Conservation (phyloP, 2,797 vertebrate species). For the Sardinella longiceps region DNA sequence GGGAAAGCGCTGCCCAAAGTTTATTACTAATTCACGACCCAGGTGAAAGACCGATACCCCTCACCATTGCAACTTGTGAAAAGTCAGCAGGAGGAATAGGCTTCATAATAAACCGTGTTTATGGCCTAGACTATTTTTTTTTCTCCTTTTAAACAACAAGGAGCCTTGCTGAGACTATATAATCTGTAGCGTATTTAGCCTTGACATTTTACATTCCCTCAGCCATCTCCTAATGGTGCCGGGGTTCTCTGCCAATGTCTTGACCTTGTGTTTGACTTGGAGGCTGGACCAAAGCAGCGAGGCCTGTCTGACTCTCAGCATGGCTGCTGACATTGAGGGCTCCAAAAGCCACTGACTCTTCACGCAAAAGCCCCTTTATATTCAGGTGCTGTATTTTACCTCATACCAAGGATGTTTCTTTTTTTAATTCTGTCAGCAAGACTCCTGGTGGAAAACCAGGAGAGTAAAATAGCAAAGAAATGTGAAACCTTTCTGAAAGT, state of each 20-base stretch:
- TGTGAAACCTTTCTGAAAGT: background rate
- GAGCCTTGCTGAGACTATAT: conserved; percentile 5
- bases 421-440: background rate
- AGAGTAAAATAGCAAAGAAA: background rate
- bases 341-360: background rate
- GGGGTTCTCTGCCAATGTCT: background rate
- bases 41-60: conserved; percentile 65
- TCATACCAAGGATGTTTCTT: background rate
- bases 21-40: conserved; percentile 65
- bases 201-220: background rate
- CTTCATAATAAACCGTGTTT: background rate
- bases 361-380: background rate
- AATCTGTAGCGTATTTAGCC: background rate
- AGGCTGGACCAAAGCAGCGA: background rate
- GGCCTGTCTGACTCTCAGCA: background rate
- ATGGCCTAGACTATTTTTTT: background rate
- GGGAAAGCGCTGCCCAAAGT: conserved; percentile 66
- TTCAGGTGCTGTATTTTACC: background rate
- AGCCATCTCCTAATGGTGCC: background rate
- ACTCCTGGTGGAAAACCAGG: background rate
- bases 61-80: conserved; percentile 58
- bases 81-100: conserved; percentile 49
- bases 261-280: background rate
- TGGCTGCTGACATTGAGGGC: background rate
- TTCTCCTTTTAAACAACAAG: background rate